phyloP scores from a whole-genome alignment of 64 coral and sea anemone species.

The Montipora sp. region DNA sequence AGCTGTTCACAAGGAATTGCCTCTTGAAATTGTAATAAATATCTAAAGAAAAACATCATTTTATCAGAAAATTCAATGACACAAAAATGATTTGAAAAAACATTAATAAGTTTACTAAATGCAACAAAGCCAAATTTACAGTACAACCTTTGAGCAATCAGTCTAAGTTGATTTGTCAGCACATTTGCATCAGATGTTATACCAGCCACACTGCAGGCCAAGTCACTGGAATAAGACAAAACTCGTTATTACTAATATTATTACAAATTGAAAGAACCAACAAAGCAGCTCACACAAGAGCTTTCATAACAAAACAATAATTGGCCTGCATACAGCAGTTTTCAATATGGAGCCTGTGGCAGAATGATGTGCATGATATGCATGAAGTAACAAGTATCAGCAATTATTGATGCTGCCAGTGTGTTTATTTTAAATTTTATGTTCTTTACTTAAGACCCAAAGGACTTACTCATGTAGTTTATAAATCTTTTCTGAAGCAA shows the following conservation, averaged over 20 bases:
- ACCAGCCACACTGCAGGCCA: slow-evolving; percentile 98
- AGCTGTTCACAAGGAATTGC: slow-evolving; percentile 98
- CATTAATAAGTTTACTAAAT: neutral
- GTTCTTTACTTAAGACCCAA: neutral
- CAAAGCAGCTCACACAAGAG: no score
- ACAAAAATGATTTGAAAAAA: no score
- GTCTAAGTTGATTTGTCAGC: slow-evolving; percentile 89
- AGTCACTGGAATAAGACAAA: slow-evolving; percentile 71
- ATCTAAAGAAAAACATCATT: slow-evolving; percentile 40
- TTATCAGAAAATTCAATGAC: no score
- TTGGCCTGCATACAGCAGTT: no score
- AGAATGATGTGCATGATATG: no score
- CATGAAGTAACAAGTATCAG: no score
- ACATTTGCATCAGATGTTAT: slow-evolving; percentile 99
- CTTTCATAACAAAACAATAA: no score
- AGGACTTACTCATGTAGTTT: slow-evolving; percentile 95
- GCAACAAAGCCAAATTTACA: neutral
- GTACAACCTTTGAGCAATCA: slow-evolving; percentile 95
- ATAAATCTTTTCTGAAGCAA: slow-evolving; percentile 99
- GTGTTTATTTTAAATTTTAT: no score
- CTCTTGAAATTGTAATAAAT: slow-evolving; percentile 93
- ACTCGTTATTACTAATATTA: neutral
- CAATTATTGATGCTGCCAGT: no score
- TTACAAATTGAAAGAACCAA: neutral
- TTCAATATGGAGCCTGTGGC: no score